These are phyloP conservation scores for Gobio occitaniae DNA, from an alignment of 2,797 vertebrate species.

Conservation along the genomic window DNA sequence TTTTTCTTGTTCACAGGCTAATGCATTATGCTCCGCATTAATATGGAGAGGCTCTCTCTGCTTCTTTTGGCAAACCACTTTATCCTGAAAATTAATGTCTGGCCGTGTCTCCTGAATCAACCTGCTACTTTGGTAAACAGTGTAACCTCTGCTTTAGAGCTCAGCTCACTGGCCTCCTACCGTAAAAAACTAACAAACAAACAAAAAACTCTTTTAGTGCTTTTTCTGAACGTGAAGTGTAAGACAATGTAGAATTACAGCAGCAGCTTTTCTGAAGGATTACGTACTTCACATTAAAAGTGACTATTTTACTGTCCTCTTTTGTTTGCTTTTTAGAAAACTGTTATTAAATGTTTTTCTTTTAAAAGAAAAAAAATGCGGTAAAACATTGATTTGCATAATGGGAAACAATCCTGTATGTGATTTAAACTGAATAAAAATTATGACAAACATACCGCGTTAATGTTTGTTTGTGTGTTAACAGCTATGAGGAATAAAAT, in stretches of 20 bases:
- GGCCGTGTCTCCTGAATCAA: conserved; percentile 10
- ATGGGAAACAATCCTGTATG: conserved; percentile 1
- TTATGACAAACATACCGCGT: not conserved
- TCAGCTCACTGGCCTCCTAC: conserved; percentile 18
- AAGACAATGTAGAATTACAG: not conserved
- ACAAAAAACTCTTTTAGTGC: not conserved
- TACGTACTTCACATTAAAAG: conserved; percentile 27
- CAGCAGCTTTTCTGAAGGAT: conserved; percentile 12
- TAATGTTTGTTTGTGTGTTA: conserved; percentile 7
- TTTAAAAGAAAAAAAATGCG: not conserved
- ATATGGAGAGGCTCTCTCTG: conserved; percentile 18
- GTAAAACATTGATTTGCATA: not conserved
- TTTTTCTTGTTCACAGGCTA: conserved; percentile 1
- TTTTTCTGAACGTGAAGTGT: not conserved
- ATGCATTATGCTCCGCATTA: conserved; percentile 21
- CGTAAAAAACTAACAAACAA: not conserved
- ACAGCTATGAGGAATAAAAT: not conserved
- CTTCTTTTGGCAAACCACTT: conserved; percentile 22
- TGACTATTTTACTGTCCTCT: not conserved
- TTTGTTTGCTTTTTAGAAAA: conserved; percentile 7
- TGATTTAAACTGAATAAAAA: conserved; percentile 38
- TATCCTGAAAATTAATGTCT: conserved; percentile 34
- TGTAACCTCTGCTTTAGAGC: conserved; percentile 19
- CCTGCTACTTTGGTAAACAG: conserved; percentile 7
- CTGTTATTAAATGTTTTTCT: conserved; percentile 18